Evolutionary conservation across 2,797 vertebrate genomes (phyloP).

Genomic region (Phylloscopus collybita): DNA sequence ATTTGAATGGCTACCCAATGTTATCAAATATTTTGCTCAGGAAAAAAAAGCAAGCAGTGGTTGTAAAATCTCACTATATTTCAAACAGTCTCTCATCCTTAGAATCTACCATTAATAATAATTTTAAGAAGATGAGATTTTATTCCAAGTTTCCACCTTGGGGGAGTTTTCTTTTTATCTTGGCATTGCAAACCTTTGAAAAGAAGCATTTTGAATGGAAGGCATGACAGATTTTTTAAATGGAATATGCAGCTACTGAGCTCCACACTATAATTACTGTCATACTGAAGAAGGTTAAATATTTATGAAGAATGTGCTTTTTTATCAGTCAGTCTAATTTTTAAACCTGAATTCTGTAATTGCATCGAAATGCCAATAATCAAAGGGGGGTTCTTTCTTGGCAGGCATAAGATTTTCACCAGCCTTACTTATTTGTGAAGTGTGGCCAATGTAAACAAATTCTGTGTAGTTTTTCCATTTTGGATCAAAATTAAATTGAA

Average conservation of each 20-base stretch:
- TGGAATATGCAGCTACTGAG: slow-evolving; percentile 42
- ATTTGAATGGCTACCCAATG: neutral
- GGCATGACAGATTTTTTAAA: slow-evolving; percentile 50
- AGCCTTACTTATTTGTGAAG: slow-evolving; percentile 31
- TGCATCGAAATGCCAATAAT: slow-evolving; percentile 63
- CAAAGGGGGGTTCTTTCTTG: neutral
- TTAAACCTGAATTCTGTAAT: slow-evolving; percentile 70
- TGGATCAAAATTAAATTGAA: neutral
- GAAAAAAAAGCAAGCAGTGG: slow-evolving; percentile 14
- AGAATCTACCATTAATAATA: slow-evolving; percentile 57
- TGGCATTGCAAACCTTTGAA: slow-evolving; percentile 44
- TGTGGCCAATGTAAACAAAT: neutral
- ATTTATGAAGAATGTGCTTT: slow-evolving; percentile 76
- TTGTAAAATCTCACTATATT: slow-evolving; percentile 34
- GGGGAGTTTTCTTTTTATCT: slow-evolving; percentile 65
- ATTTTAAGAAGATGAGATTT: slow-evolving; percentile 56
- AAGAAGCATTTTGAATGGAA: slow-evolving; percentile 54
- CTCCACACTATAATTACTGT: slow-evolving; percentile 65
- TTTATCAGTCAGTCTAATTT: slow-evolving; percentile 73
- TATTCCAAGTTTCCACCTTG: slow-evolving; percentile 57
- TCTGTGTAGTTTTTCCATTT: neutral
- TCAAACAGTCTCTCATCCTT: slow-evolving; percentile 38
- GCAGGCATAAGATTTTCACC: slow-evolving; percentile 22
- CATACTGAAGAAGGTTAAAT: slow-evolving; percentile 71
- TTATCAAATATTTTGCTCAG: slow-evolving; percentile 44